Conservation (phyloP, 30 jellyfish, hydroid and myxozoan genomes). For the Turritopsis rubra region DNA sequence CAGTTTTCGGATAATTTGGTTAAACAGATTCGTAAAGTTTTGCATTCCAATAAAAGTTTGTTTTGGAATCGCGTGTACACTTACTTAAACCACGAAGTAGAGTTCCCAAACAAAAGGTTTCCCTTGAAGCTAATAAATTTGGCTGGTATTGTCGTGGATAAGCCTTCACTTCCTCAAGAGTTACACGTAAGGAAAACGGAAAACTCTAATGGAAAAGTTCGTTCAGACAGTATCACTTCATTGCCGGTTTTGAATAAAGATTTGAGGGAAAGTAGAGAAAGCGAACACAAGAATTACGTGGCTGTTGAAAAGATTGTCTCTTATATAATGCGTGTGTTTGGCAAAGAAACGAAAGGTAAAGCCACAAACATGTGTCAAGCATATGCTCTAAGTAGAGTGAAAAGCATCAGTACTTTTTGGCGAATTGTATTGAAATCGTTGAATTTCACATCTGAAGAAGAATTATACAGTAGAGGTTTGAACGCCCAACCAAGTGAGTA, state of each 20-base stretch:
- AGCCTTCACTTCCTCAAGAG: not conserved
- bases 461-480: conserved; percentile 31
- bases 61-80: conserved; percentile 44
- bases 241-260: not conserved
- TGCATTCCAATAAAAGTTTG: conserved; percentile 30
- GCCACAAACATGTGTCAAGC: conserved; percentile 47
- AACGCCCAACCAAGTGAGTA: conserved; percentile 19
- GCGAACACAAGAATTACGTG: not conserved
- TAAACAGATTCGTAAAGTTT: conserved; percentile 40
- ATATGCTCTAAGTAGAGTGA: conserved; percentile 57
- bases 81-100: conserved; percentile 30
- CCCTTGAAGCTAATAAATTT: conserved; percentile 34
- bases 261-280: not conserved
- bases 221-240: not conserved
- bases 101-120: conserved; percentile 42
- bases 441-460: conserved; percentile 41
- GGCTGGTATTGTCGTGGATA: conserved; percentile 23
- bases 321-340: not conserved
- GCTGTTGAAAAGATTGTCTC: not conserved
- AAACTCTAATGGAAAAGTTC: not conserved
- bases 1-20: conserved; percentile 37
- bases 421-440: conserved; percentile 47
- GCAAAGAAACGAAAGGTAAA: conserved; percentile 42
- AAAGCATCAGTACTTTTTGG: conserved; percentile 60
- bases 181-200: not conserved